Percentiles rank a stretch among this genome's conserved stretches.
Evolutionary conservation across 2,888 invertebrate species (phyloP).

Genomic region (Acleris literana): DNA sequence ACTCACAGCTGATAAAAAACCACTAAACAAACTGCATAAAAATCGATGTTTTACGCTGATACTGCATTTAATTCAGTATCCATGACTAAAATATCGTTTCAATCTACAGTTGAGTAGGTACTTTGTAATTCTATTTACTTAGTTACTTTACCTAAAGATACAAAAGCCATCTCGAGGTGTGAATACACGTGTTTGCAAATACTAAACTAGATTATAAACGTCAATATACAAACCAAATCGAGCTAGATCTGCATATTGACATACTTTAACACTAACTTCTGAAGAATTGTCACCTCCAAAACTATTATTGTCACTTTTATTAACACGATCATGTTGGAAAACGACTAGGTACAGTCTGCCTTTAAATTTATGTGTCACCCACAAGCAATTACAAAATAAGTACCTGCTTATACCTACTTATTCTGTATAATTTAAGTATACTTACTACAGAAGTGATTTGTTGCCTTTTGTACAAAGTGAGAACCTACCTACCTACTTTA

Average conservation of each 20-base stretch:
- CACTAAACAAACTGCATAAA: not conserved
- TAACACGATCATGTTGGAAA: constrained; percentile 6
- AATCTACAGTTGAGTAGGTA: too few relatives aligned
- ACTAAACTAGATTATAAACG: constrained; percentile 4
- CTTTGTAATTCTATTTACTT: not conserved
- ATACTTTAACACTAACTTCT: not conserved
- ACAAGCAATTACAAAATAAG: too few relatives aligned
- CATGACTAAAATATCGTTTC: too few relatives aligned
- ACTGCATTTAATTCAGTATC: not conserved
- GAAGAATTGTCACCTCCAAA: constrained; percentile 7
- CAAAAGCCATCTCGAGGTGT: not conserved
- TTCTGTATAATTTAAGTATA: too few relatives aligned
- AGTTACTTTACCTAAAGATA: not conserved
- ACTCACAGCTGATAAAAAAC: too few relatives aligned
- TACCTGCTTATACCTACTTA: too few relatives aligned
- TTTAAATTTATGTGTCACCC: too few relatives aligned
- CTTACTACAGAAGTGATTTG: too few relatives aligned
- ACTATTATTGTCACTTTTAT: constrained; percentile 10
- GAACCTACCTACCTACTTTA: too few relatives aligned
- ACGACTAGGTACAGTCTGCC: too few relatives aligned
- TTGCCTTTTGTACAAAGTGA: too few relatives aligned
- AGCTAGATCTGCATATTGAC: constrained; percentile 10
- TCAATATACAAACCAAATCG: constrained; percentile 18
- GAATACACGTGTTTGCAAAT: constrained; percentile 8
- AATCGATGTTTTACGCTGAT: not conserved